These are phyloP conservation scores for Podabrus alpinus DNA, from an alignment of 2,888 invertebrate genomes.

Conservation along the genomic window DNA sequence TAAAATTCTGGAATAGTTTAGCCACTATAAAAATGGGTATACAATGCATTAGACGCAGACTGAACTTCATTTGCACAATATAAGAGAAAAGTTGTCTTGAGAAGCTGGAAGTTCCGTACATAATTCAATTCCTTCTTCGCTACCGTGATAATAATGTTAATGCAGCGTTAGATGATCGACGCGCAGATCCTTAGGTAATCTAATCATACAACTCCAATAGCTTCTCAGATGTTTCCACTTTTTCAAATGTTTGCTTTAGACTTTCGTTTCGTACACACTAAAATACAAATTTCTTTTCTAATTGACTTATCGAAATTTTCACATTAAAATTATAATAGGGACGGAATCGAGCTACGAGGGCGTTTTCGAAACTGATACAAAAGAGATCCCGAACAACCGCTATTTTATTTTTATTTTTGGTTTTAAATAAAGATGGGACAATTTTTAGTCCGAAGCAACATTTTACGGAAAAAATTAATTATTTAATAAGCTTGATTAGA, in stretches of 20 bases:
- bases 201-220: conserved; percentile 47
- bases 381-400: too few species aligned
- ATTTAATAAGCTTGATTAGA: not conserved
- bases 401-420: too few species aligned
- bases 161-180: conserved; percentile 46
- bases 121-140: conserved; percentile 46
- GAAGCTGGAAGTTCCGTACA: conserved; percentile 29
- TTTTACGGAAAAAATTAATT: too few species aligned
- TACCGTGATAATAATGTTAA: conserved; percentile 49
- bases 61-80: conserved; percentile 8
- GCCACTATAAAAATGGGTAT: not conserved
- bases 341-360: too few species aligned
- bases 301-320: not conserved
- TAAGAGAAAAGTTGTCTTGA: conserved; percentile 19
- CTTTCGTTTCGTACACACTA: conserved; percentile 31
- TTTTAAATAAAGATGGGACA: too few species aligned
- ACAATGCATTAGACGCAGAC: not conserved
- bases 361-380: too few species aligned
- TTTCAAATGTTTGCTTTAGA: conserved; percentile 43
- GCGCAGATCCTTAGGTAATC: conserved; percentile 45
- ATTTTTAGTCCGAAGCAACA: too few species aligned
- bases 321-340: not conserved
- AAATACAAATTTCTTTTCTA: conserved; percentile 11
- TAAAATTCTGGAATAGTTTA: not conserved
- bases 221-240: conserved; percentile 44